Base-by-base conservation (phyloP, 2,113 vertebrate species). In the Oryzias javanicus region DNA sequence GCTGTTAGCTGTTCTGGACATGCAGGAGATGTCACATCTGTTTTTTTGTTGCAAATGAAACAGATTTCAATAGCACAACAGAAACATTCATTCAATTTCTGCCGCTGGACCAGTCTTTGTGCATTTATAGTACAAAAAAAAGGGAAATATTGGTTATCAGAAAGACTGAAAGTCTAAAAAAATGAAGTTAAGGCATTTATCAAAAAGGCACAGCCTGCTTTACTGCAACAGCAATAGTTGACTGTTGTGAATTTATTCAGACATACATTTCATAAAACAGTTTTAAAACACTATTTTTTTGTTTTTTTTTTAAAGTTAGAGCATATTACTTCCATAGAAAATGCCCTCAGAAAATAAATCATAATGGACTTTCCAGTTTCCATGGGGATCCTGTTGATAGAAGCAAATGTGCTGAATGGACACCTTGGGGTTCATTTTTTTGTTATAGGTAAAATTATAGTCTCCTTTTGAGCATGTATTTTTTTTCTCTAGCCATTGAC, bases 21-120 rank as follows among this genome's bases (percentile, higher is more conserved):
- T 64, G 77, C 60, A 63, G 56, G 44, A 64, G 60, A 71, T 57
- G 60, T 82, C 72, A 72, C 53, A 27, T 63, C 42, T 24, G 59
- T 62, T 76, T 80, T n/a, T 74, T 49, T 73, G 56, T 45, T 66
- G 52, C 55, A 66, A 55, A 69, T 35, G 48, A 56, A 19, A 70
- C 60, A 71, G 48, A 52, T 71, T 48, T 25, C 19, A 51, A 68
- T 55, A 54, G n/a, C 27, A 40, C 62, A 35, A 48, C 7, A 14
- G 17, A 50, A 61, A 58, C 4, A 16, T 12, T 53, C 55, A 61
- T 55, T 64, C 48, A 55, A 49, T 19, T 45, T 8, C 15, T 35
- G 4, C 27, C 12, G 35, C 18, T 13, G 7, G n/a, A 35, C 20
- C 49, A 41, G 42, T 54, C 64, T 35, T 53, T 40, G 29, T 42